phyloP scores from a whole-genome alignment of 1,140 invertebrate species.

The Chymomyza costata region DNA sequence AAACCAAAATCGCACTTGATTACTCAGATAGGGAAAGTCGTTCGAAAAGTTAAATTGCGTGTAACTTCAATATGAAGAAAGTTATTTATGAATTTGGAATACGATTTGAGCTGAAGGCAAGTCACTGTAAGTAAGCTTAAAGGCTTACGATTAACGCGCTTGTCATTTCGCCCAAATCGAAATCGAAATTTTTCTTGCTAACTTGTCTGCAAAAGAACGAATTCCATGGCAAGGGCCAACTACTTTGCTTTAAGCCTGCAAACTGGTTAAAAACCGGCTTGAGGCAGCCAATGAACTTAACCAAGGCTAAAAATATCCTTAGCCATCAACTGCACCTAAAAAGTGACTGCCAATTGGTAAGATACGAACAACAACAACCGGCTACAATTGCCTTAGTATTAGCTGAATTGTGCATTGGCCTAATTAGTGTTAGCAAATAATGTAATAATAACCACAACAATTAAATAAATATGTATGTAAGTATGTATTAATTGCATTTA shows the following conservation, averaged over 20 bases:
- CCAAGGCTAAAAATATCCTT: slow-evolving; percentile 64
- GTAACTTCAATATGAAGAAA: too few species aligned
- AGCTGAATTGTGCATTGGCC: slow-evolving; percentile 43
- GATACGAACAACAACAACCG: slow-evolving; percentile 12
- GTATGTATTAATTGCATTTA: slow-evolving; percentile 24
- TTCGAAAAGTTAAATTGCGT: too few species aligned
- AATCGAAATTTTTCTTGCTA: too few species aligned
- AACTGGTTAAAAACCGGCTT: not conserved
- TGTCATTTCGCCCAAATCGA: too few species aligned
- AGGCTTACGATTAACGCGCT: too few species aligned
- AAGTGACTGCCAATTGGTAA: slow-evolving; percentile 12
- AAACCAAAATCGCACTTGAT: too few species aligned
- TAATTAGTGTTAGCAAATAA: slow-evolving; percentile 47
- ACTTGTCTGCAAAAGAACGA: too few species aligned
- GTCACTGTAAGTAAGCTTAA: too few species aligned
- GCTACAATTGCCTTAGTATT: slow-evolving; percentile 18
- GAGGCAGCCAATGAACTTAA: slow-evolving; percentile 7
- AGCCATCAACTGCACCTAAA: slow-evolving; percentile 29
- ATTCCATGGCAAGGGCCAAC: too few species aligned
- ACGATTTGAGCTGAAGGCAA: too few species aligned
- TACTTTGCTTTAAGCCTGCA: slow-evolving; percentile 41
- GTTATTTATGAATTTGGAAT: too few species aligned
- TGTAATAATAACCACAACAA: slow-evolving; percentile 4
- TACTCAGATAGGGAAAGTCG: too few species aligned
- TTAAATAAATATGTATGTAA: slow-evolving; percentile 38